phyloP scores from a whole-genome alignment of 2,113 vertebrate genomes.

The Dicaeum eximium region DNA sequence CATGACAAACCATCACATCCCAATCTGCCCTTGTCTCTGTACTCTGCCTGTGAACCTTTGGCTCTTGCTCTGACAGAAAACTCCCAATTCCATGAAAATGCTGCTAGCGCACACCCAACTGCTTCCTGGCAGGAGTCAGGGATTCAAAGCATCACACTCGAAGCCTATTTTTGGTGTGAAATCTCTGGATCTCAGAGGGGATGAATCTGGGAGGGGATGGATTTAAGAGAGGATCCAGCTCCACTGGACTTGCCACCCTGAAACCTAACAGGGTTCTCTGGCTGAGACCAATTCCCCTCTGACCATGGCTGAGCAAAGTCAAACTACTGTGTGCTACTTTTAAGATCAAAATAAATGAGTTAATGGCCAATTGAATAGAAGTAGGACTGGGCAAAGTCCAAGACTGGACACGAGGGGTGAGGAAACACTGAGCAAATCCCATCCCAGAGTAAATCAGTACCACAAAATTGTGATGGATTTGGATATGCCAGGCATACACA shows the following conservation, averaged over 20 bases:
- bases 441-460: not conserved
- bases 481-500: not conserved
- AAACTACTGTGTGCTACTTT: slow-evolving; percentile 21
- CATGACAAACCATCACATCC: not conserved
- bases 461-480: not conserved
- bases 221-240: not conserved
- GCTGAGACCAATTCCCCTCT: not conserved
- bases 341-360: slow-evolving; percentile 58
- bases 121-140: not conserved
- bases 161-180: not conserved
- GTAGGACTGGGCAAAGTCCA: slow-evolving; percentile 58
- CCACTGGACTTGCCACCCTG: not conserved
- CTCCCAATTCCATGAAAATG: not conserved
- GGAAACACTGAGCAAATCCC: not conserved
- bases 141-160: not conserved
- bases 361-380: slow-evolving; percentile 50
- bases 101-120: not conserved
- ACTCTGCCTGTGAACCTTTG: not conserved
- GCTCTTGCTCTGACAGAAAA: not conserved
- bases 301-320: not conserved
- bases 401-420: not conserved
- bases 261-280: not conserved
- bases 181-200: not conserved
- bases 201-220: not conserved
- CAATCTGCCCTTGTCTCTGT: not conserved